Percentiles rank a stretch among this genome's conserved stretches.
Evolutionary conservation across 2,113 vertebrate species (phyloP).

Genomic region (Phainopepla nitens): DNA sequence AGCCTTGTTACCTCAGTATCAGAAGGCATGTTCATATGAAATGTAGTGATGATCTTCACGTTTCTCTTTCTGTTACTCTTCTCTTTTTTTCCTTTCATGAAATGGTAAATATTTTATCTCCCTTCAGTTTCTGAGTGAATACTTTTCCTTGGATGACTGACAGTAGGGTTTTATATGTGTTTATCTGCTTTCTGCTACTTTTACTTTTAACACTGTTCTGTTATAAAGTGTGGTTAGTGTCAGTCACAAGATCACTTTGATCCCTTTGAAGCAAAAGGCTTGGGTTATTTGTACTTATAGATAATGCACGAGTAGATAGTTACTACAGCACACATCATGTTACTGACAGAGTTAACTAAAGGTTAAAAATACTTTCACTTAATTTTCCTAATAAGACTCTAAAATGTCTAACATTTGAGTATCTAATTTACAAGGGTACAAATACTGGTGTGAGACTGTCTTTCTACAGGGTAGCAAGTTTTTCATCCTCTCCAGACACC

Average conservation of each 20-base stretch:
- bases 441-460: not conserved
- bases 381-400: not conserved
- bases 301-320: not conserved
- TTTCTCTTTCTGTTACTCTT: not conserved
- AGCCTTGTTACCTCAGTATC: not conserved
- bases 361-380: not conserved
- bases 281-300: not conserved
- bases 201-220: not conserved
- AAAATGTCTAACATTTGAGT: not conserved
- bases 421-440: not conserved
- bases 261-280: not conserved
- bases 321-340: not conserved
- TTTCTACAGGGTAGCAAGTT: slow-evolving; percentile 52
- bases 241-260: not conserved
- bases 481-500: slow-evolving; percentile 39
- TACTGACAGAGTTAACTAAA: not conserved
- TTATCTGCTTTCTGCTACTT: not conserved
- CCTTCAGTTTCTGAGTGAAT: not conserved
- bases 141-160: not conserved
- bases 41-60: not conserved
- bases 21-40: not conserved
- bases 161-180: not conserved
- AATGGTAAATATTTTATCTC: not conserved
- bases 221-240: not conserved
- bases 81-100: not conserved